Percentiles rank a stretch among this genome's conserved stretches.
Evolutionary conservation across 2,113 vertebrate genomes (phyloP).

Genomic region (Prochilodus magdalenae): DNA sequence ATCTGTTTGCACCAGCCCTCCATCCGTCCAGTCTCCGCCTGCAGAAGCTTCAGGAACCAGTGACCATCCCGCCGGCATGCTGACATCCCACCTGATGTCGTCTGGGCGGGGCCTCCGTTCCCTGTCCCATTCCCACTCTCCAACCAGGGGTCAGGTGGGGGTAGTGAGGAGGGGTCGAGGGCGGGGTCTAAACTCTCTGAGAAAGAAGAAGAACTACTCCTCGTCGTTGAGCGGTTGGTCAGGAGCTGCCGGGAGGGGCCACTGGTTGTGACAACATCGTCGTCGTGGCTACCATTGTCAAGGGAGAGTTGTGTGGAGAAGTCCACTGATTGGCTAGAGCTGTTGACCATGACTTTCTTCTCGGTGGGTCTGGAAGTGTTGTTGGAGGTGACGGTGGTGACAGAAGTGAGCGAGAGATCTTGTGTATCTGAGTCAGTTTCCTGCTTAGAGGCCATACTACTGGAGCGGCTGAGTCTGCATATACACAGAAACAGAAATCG

Average conservation of each 20-base stretch:
- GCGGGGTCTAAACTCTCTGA: conserved; percentile 94
- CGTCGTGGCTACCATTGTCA: conserved; percentile 80
- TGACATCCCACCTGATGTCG: conserved; percentile 69
- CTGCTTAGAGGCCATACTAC: conserved; percentile 95
- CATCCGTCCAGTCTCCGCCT: conserved; percentile 94
- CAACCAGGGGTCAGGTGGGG: conserved; percentile 96
- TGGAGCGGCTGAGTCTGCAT: conserved; percentile 87
- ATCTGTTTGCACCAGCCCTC: conserved; percentile 99
- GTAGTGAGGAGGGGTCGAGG: conserved; percentile 93
- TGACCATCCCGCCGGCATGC: conserved; percentile 93
- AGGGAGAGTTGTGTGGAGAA: conserved; percentile 81
- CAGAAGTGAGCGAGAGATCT: conserved; percentile 83
- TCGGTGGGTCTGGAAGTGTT: conserved; percentile 80
- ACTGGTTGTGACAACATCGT: conserved; percentile 68
- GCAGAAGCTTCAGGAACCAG: conserved; percentile 98
- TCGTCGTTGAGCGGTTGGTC: conserved; percentile 89
- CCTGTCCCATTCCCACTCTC: conserved; percentile 85
- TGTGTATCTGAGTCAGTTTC: conserved; percentile 93
- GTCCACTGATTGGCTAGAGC: conserved; percentile 83
- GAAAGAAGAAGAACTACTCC: conserved; percentile 94
- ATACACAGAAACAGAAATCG: conserved; percentile 58
- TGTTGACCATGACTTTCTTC: conserved; percentile 82
- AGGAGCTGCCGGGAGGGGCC: conserved; percentile 83
- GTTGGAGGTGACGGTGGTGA: conserved; percentile 80
- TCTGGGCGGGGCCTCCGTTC: conserved; percentile 66